Conservation (phyloP, 2,888 invertebrate genomes). For the Hedya salicella region DNA sequence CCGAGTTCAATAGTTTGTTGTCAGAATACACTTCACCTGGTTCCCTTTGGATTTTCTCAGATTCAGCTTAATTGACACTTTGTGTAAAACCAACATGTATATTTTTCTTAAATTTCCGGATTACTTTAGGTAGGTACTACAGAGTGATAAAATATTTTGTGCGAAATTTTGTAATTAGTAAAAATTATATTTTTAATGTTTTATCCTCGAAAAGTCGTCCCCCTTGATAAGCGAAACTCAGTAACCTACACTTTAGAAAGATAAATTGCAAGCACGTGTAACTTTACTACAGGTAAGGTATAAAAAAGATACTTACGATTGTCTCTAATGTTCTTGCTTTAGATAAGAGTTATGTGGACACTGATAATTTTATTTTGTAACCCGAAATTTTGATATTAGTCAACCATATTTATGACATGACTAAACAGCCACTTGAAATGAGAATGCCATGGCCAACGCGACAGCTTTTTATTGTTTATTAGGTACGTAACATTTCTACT, state of each 20-base stretch:
- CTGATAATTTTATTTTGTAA: constrained; percentile 84
- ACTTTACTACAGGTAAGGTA: too few species aligned
- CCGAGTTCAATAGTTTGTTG: constrained; percentile 68
- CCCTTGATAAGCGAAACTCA: too few species aligned
- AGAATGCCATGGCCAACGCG: constrained; percentile 56
- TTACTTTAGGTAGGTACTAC: too few species aligned
- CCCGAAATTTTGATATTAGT: constrained; percentile 67
- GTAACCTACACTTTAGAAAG: too few species aligned
- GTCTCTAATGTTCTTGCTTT: constrained; percentile 52
- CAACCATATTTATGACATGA: constrained; percentile 58
- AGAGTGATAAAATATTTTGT: too few species aligned
- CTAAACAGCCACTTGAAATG: constrained; percentile 55
- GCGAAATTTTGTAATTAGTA: too few species aligned
- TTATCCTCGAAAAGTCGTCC: too few species aligned
- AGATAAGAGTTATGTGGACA: constrained; percentile 62
- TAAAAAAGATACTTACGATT: constrained; percentile 73
- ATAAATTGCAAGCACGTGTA: too few species aligned
- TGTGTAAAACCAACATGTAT: constrained; percentile 4
- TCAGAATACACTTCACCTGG: constrained; percentile 63
- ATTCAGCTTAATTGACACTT: background rate
- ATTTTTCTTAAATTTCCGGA: constrained; percentile 2
- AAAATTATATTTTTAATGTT: too few species aligned
- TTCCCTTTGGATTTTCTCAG: constrained; percentile 1
- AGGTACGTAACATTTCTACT: constrained; percentile 1
- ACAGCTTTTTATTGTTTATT: constrained; percentile 28